phyloP scores from a whole-genome alignment of 2,888 invertebrate species.

The Netelia melanura region DNA sequence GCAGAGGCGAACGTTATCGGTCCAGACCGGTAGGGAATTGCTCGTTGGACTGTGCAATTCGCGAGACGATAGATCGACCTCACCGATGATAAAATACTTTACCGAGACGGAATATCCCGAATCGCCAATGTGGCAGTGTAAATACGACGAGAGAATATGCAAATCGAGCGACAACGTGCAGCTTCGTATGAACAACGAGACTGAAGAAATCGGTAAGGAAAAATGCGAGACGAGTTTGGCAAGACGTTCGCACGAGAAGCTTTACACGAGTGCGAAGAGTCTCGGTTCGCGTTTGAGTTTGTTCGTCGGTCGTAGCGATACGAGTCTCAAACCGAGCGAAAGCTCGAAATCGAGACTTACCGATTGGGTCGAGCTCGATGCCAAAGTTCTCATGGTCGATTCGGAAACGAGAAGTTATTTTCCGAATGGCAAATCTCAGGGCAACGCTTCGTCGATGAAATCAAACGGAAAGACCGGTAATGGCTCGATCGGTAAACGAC shows the following conservation, averaged over 20 bases:
- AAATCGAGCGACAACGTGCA: constrained; percentile 67
- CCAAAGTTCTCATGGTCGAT: constrained; percentile 58
- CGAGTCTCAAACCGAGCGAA: constrained; percentile 33
- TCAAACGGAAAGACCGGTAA: constrained; percentile 45
- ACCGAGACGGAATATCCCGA: constrained; percentile 43
- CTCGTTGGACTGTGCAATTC: constrained; percentile 63
- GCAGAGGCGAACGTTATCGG: constrained; percentile 72
- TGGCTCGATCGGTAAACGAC: constrained; percentile 11
- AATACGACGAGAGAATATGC: constrained; percentile 62
- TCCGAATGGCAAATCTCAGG: not conserved
- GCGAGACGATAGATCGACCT: constrained; percentile 55
- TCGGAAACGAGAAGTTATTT: constrained; percentile 29
- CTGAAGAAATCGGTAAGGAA: constrained; percentile 2
- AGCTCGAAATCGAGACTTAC: constrained; percentile 11
- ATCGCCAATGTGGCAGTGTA: constrained; percentile 58
- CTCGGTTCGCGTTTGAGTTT: constrained; percentile 63
- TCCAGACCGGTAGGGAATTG: constrained; percentile 76
- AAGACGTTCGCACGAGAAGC: constrained; percentile 54
- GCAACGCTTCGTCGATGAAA: not conserved
- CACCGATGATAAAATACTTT: constrained; percentile 55
- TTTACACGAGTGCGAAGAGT: constrained; percentile 57
- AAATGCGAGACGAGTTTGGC: constrained; percentile 11
- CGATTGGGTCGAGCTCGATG: constrained; percentile 61
- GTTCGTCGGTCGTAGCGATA: constrained; percentile 55
- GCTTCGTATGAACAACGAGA: constrained; percentile 8